A percentile compares a stretch with the other conserved stretches of the same genome.
Evolutionary conservation across 1,140 invertebrate species (phyloP).

Genomic region (Drosophila bocqueti): DNA sequence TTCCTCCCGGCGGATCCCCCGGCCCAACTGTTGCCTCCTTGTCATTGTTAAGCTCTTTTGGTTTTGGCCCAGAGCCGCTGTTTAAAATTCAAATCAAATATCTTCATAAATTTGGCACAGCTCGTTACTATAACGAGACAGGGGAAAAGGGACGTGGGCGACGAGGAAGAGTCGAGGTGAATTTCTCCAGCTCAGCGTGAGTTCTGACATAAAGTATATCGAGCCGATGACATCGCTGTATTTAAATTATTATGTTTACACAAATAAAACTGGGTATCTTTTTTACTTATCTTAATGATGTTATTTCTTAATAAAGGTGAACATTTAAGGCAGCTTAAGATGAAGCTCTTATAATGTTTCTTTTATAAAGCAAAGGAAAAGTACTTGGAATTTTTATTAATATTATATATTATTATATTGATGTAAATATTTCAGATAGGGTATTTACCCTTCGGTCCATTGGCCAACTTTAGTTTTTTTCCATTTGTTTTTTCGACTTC

Average conservation of each 20-base stretch:
- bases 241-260: background rate
- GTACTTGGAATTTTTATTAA: background rate
- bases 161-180: background rate
- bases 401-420: background rate
- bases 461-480: background rate
- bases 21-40: slow-evolving; percentile 53
- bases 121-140: slow-evolving; percentile 57
- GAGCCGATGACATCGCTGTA: too few species aligned
- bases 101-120: slow-evolving; percentile 74
- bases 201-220: slow-evolving; percentile 9
- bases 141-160: background rate
- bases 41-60: slow-evolving; percentile 69
- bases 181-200: background rate
- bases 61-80: slow-evolving; percentile 39
- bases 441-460: slow-evolving; percentile 2
- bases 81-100: slow-evolving; percentile 84
- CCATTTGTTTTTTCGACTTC: background rate
- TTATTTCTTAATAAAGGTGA: background rate
- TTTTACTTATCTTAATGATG: background rate
- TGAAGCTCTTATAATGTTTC: background rate
- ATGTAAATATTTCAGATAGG: background rate
- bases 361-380: background rate
- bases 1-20: slow-evolving; percentile 11
- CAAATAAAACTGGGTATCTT: background rate
- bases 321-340: background rate